A percentile compares a stretch with the other conserved stretches of the same genome.
phyloP scores from a whole-genome alignment of 1,140 invertebrate species.

The Frieseomelitta varia region DNA sequence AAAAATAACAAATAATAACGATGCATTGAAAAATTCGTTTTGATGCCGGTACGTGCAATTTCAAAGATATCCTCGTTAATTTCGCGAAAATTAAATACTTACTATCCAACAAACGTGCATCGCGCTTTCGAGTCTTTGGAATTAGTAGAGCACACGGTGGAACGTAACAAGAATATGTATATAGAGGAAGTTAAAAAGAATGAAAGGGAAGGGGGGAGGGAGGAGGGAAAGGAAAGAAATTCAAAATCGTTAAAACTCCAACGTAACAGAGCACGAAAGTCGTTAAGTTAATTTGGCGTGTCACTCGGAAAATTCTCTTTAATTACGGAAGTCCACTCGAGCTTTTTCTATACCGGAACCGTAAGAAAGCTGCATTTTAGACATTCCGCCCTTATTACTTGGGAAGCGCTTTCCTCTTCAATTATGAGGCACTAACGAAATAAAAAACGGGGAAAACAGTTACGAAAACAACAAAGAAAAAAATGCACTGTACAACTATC shows the following conservation, averaged over 20 bases:
- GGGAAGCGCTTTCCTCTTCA: constrained; percentile 26
- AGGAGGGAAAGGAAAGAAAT: not conserved
- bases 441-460: constrained; percentile 11
- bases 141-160: not conserved
- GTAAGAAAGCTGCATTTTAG: constrained; percentile 39
- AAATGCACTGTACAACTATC: not conserved
- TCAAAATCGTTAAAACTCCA: constrained; percentile 12
- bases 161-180: not conserved
- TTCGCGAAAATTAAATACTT: not conserved
- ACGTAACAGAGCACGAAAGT: constrained; percentile 36
- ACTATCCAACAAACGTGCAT: not conserved
- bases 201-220: not conserved
- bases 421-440: constrained; percentile 21
- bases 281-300: constrained; percentile 46
- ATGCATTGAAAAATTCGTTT: not conserved
- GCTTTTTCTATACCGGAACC: constrained; percentile 18
- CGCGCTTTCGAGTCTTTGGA: not conserved
- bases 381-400: constrained; percentile 44
- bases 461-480: not conserved
- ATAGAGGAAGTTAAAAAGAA: no score
- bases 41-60: not conserved
- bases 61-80: not conserved
- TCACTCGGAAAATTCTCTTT: constrained; percentile 56
- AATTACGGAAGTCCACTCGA: constrained; percentile 47
- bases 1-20: not conserved